A percentile compares a stretch with the other conserved stretches of the same genome.
phyloP scores from a whole-genome alignment of 2,888 invertebrate species.

The Coremacera marginata region DNA sequence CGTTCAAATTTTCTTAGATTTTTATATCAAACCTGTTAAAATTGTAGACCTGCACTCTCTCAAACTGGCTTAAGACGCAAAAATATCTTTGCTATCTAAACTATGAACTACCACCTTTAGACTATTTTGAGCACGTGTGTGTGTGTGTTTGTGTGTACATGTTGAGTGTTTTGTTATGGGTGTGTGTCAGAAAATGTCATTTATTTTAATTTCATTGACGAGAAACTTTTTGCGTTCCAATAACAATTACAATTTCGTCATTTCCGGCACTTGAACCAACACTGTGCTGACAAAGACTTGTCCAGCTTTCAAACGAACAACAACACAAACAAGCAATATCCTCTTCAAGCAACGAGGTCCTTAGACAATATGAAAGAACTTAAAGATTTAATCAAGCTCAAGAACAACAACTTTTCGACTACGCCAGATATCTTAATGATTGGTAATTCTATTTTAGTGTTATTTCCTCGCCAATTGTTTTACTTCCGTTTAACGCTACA shows the following conservation, averaged over 20 bases:
- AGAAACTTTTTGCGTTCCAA: slow-evolving; percentile 29
- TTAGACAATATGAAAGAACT: slow-evolving; percentile 37
- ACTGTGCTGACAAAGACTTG: background rate
- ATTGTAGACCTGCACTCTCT: background rate
- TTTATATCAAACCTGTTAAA: background rate
- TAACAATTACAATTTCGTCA: slow-evolving; percentile 49
- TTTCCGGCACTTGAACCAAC: slow-evolving; percentile 41
- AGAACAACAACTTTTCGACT: slow-evolving; percentile 19
- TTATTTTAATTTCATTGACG: slow-evolving; percentile 28
- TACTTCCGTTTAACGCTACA: slow-evolving; percentile 52
- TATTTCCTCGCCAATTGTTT: slow-evolving; percentile 63
- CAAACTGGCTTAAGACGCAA: slow-evolving; percentile 1
- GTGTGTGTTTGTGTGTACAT: no score
- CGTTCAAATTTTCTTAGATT: background rate
- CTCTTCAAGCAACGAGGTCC: slow-evolving; percentile 26
- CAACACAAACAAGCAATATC: background rate
- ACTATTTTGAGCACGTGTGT: no score
- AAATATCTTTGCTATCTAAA: background rate
- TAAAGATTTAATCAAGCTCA: slow-evolving; percentile 45
- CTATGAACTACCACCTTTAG: no score
- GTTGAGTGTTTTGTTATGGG: no score
- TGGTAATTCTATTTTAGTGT: slow-evolving; percentile 59
- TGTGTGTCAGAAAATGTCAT: background rate
- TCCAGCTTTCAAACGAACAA: background rate
- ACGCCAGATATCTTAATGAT: slow-evolving; percentile 48